Evolutionary conservation across 2,113 vertebrate species (phyloP).

Genomic region (Centropus bengalensis): DNA sequence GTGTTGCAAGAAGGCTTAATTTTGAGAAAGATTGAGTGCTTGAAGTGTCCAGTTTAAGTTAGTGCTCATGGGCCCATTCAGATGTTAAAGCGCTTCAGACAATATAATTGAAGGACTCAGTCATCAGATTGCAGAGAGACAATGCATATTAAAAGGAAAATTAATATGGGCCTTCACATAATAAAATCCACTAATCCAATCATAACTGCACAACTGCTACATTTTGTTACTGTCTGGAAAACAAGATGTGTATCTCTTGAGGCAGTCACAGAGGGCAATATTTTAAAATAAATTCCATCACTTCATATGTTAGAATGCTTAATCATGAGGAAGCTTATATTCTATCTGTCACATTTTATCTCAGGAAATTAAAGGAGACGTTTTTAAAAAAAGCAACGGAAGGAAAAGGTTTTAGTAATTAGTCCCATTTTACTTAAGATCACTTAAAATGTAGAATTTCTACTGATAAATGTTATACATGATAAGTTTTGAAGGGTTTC

Average conservation of each 20-base stretch:
- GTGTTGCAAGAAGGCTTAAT: background rate
- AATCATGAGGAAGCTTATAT: constrained; percentile 58
- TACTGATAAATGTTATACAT: constrained; percentile 41
- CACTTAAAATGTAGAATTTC: constrained; percentile 19
- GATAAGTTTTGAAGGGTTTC: constrained; percentile 40
- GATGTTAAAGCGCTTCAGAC: background rate
- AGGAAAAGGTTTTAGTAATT: constrained; percentile 47
- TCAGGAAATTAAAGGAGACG: constrained; percentile 67
- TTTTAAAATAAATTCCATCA: constrained; percentile 28
- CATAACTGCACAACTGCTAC: background rate
- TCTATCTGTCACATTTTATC: constrained; percentile 3
- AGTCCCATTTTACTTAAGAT: constrained; percentile 4
- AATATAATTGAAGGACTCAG: background rate
- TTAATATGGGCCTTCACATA: background rate
- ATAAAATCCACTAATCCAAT: constrained; percentile 30
- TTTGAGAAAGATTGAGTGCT: background rate
- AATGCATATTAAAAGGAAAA: background rate
- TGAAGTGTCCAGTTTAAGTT: background rate
- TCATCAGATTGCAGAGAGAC: background rate
- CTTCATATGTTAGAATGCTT: constrained; percentile 46
- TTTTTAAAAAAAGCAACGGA: background rate
- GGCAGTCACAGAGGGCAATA: background rate
- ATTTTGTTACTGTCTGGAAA: background rate
- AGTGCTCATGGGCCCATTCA: background rate
- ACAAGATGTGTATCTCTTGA: background rate